These are phyloP conservation scores for Syngnathus floridae DNA, from an alignment of 2,113 vertebrate species.

Conservation along the genomic window DNA sequence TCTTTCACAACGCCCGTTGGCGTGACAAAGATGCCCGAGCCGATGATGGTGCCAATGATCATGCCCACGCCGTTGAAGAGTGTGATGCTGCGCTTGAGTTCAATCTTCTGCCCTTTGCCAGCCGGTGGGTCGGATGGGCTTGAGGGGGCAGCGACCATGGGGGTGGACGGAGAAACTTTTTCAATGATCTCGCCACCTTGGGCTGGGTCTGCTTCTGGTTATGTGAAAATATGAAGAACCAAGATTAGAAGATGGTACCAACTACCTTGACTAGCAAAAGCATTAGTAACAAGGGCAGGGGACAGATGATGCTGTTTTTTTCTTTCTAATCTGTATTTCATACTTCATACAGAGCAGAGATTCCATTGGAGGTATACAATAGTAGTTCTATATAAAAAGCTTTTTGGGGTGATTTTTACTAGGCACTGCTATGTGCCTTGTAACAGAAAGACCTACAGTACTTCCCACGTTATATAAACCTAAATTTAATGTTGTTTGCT, in stretches of 20 bases:
- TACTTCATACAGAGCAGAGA: background rate
- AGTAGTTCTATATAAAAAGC: background rate
- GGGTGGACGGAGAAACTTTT: constrained; percentile 33
- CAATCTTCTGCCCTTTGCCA: constrained; percentile 49
- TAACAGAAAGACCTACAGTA: background rate
- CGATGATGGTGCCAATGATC: constrained; percentile 74
- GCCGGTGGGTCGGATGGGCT: constrained; percentile 3
- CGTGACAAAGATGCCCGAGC: constrained; percentile 70
- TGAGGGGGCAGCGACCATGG: constrained; percentile 15
- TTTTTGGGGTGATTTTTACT: background rate
- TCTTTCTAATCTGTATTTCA: background rate
- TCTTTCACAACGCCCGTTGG: constrained; percentile 68
- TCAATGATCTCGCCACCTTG: constrained; percentile 42
- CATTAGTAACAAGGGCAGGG: background rate
- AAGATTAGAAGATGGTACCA: background rate
- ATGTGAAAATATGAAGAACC: constrained; percentile 3
- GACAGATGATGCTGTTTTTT: background rate
- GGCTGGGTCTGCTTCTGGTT: constrained; percentile 22
- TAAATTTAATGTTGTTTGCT: background rate
- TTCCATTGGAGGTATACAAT: background rate
- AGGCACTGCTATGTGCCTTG: background rate
- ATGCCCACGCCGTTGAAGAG: constrained; percentile 70
- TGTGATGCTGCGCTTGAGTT: constrained; percentile 70
- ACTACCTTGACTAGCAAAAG: no score
- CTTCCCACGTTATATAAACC: background rate